Evolutionary conservation across 2,113 vertebrate species (phyloP).

Genomic region (Burhinus bistriatus): DNA sequence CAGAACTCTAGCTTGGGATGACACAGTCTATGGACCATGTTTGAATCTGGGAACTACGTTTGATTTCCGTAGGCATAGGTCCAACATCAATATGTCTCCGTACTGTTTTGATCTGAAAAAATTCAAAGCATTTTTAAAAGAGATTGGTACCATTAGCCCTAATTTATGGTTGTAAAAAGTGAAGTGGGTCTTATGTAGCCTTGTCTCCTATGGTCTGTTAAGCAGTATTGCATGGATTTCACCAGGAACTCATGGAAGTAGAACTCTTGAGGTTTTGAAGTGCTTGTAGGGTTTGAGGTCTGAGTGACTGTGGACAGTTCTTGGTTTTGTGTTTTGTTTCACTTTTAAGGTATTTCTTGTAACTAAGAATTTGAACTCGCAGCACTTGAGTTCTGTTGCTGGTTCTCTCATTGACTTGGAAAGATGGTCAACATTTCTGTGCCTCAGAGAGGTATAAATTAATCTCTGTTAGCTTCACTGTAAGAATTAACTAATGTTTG

Average conservation of each 20-base stretch:
- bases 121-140: neutral
- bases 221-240: neutral
- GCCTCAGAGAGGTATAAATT: neutral
- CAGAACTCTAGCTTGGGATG: conserved; percentile 11
- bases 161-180: neutral
- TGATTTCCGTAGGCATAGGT: neutral
- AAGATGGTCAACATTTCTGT: neutral
- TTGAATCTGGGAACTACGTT: neutral
- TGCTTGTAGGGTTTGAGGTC: neutral
- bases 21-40: conserved; percentile 22
- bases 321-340: neutral
- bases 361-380: neutral
- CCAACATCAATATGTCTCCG: neutral
- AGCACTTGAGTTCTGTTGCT: neutral
- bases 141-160: neutral
- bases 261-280: neutral
- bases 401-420: neutral
- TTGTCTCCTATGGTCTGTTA: neutral
- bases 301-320: neutral
- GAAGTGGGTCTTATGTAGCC: neutral
- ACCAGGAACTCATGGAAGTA: neutral
- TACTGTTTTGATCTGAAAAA: neutral
- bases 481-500: neutral
- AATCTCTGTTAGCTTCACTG: neutral
- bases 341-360: neutral